These are phyloP conservation scores for Trissoscelio sp. DNA, from an alignment of 2,888 invertebrate species.

Conservation along the genomic window DNA sequence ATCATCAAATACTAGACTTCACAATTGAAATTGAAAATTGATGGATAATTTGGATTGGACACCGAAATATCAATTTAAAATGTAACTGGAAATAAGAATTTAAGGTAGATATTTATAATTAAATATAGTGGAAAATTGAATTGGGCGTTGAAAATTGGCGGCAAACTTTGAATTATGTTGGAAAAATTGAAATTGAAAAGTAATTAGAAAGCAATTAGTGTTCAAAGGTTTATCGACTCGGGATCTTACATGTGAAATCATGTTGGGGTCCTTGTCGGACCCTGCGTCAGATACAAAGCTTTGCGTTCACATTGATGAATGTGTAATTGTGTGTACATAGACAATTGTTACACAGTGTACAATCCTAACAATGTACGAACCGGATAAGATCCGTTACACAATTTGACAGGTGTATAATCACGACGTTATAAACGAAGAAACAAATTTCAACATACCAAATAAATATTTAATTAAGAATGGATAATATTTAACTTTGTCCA, in stretches of 20 bases:
- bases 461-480: constrained; percentile 38
- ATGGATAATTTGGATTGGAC: no score
- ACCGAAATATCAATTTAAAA: no score
- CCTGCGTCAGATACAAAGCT: constrained; percentile 21
- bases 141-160: no score
- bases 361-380: constrained; percentile 49
- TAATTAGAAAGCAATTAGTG: not conserved
- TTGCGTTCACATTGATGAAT: constrained; percentile 52
- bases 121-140: no score
- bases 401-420: constrained; percentile 57
- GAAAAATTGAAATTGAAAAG: no score
- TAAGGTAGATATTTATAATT: no score
- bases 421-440: constrained; percentile 38
- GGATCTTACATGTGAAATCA: constrained; percentile 46
- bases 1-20: no score
- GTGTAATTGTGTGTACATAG: constrained; percentile 46
- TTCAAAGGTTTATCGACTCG: constrained; percentile 10
- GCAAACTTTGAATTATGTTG: no score
- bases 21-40: no score
- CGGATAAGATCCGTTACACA: constrained; percentile 64
- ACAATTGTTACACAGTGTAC: constrained; percentile 39
- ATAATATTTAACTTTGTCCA: constrained; percentile 18
- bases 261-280: constrained; percentile 35
- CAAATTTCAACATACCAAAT: constrained; percentile 39
- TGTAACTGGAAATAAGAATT: no score